Conservation (phyloP, 1,140 invertebrate species). For the Zaprionus gabonicus region DNA sequence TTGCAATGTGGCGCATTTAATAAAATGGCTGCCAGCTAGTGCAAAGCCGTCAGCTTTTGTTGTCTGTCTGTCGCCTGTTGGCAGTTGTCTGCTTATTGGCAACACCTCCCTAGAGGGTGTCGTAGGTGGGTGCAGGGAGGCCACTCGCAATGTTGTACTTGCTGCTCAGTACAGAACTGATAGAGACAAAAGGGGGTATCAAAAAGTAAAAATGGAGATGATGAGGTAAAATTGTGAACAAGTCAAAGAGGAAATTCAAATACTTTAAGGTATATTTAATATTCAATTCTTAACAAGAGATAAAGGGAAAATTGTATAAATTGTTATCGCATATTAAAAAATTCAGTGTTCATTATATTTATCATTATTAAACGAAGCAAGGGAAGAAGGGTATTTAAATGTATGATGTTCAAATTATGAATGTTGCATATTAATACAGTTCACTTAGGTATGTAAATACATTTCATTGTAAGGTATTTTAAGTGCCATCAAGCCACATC, state of each 20-base stretch:
- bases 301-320: no score
- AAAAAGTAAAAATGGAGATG: no score
- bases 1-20: slow-evolving; percentile 41
- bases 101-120: not conserved
- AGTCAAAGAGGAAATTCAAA: not conserved
- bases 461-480: not conserved
- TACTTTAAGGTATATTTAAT: not conserved
- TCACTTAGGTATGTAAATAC: no score
- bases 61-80: slow-evolving; percentile 8
- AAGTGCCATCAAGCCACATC: not conserved
- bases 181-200: not conserved
- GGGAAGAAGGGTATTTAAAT: no score
- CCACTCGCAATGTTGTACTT: slow-evolving; percentile 14
- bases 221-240: not conserved
- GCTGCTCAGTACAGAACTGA: not conserved
- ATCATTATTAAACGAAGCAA: no score
- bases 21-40: slow-evolving; percentile 34
- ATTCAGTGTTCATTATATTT: no score
- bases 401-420: no score
- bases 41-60: slow-evolving; percentile 33
- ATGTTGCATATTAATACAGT: no score
- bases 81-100: slow-evolving; percentile 11
- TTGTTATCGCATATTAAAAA: no score
- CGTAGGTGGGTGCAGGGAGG: not conserved
- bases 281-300: no score